Base-by-base conservation (phyloP, 2,888 invertebrate species). In the Marasmarcha lunaedactyla region DNA sequence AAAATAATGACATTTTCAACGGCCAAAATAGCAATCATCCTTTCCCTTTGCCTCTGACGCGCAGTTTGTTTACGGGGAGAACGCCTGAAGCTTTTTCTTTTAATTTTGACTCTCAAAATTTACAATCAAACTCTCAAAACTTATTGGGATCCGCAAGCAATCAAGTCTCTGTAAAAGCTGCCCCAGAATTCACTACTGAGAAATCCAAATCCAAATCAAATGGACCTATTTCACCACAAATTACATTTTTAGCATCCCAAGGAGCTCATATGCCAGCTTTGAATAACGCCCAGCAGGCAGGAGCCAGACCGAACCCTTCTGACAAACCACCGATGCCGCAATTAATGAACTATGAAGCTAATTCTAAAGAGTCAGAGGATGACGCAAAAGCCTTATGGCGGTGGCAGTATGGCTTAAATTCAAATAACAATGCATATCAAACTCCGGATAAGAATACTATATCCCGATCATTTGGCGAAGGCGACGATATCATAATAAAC, bases 1-100 rank as follows among this genome's bases (percentile, higher is more conserved):
- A 55, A 40, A 67, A 70, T 45, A 62, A 62, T 41, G 63, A 64
- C 49, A 42, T 55, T 26, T 63, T 53, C 15, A 66, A 67, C 45
- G 59, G 51, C 41, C 62, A 68, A 52, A n/a, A n/a, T n/a, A n/a
- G n/a, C n/a, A 60, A 56, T 38, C 53, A 53, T 27, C 65, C 54
- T 47, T 47, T 50, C 33, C 45, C 59, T 36, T 46, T 59, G 33
- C 54, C 64, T 14, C 60, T 70, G 11, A 59, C 52, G 3, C 54
- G 71, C 26, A 70, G 58, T 47, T 55, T 83, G 45, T 83, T 77
- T 48, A 81, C 83, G 13, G 83, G 81, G 14, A 71, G 68, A 64
- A 70, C 70, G 15, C 83, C 83, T 14, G 78, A 81, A 62, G 76
- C 83, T n/a, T 83, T 83, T 53, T 81, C 83, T 1, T 68, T 71